Base-by-base conservation (phyloP, 2,888 invertebrate species). In the Eucera pruinosa region DNA sequence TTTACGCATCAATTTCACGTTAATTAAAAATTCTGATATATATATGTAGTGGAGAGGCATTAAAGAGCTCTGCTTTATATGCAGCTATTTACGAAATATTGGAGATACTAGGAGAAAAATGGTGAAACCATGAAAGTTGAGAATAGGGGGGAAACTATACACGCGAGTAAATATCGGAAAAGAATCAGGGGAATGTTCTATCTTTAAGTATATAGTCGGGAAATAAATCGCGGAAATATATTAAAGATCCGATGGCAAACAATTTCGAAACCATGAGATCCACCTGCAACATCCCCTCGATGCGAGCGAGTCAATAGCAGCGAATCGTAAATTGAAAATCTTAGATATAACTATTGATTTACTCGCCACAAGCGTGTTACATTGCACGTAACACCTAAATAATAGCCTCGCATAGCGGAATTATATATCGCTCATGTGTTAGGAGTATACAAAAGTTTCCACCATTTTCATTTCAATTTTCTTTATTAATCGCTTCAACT, bases 251-350 rank as follows among this genome's bases (percentile, higher is more conserved):
- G 47, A n/a, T 41, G 36, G 11, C 47, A 27, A 50, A 58, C 18
- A 25, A 39, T 27, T 20, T 9, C 13, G n/a, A 6, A 15, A 58
- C 6, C 25, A 11, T 39, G 36, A 66, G 18, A 47, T 36, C 48
- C 23, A 11, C 30, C 15, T 3, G 27, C 30, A 45, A 60, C 20
- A 9, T 20, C n/a, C 20, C 9, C n/a, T n/a, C 33, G n/a, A 15
- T 11, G 11, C 43, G 33, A n/a, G 20, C 45, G 15, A 45, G 13
- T 45, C 45, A 45, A 30, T 60, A 45, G 13, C 48, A 13, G 7
- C 25, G n/a, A 18, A 25, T 62, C 48, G 62, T 54, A 27, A 43
- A 65, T 54, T 33, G 54, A 54, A 43, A 65, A 54, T 30, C n/a
- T 43, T 54, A 18, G 13, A 27, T 48, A 39, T 39, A 25, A 6